Evolutionary conservation across 2,888 invertebrate genomes (phyloP), one percentile per base, ranked within the genome.

Genomic region (Gonocerus acuteangulatus): DNA sequence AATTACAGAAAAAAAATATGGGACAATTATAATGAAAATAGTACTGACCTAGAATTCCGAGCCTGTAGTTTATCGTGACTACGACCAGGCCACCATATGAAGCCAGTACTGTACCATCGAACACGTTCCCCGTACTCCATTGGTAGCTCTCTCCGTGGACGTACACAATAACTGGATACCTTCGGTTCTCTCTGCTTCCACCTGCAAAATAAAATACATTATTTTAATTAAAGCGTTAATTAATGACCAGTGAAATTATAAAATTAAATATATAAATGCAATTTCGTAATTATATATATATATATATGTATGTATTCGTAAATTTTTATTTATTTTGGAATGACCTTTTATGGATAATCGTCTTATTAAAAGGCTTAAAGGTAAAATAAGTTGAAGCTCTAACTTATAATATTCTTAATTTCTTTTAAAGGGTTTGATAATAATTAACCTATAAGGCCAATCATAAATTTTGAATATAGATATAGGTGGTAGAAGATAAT

Each of bases 41-140:
- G n/a, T n/a, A 65, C 68, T 65, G 48, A 70, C 70, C 70, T 23
- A 70, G 60, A 23, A 70, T 65, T 36, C 70, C 70, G 7, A 70
- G 67, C 16, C 70, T 65, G 61, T 70, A 70, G 66, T 70, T 70
- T 57, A 70, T 64, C 65, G 83, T 92, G 73, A 92, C 90, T 66
- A 91, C 90, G 68, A 92, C 86, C 70, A 91, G 83, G 67, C 88
- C 87, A 7, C 90, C 95, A 73, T 92, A 94, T 69, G 95, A 92
- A 36, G 97, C 90, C 66, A 99, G 80, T 32, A 96, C 92, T 59
- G 91, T 88, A 58, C 95, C 97, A 73, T 99, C 97, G 78, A 95
- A 97, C 0, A 95, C 92, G 77, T 96, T 97, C 58, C 97, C 97
- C 48, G 95, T 92, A 74, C 95, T 95, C 89, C 95, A 95, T 74